These are phyloP conservation scores for Falco concolor DNA, from an alignment of 2,797 vertebrate species.

Conservation along the genomic window DNA sequence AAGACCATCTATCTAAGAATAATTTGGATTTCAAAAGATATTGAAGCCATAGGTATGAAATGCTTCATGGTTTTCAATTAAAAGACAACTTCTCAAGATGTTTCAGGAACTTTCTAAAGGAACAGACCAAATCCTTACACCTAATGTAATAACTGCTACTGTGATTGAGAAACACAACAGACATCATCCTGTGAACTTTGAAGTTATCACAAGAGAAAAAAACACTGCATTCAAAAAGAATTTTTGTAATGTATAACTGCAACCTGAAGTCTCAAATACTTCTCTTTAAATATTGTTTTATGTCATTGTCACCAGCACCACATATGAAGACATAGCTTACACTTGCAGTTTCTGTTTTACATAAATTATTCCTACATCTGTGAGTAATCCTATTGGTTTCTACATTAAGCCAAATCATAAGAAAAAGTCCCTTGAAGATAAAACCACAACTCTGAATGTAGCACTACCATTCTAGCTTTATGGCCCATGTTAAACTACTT, in stretches of 20 bases:
- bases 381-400: background rate
- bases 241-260: background rate
- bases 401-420: background rate
- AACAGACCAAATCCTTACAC: background rate
- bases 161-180: background rate
- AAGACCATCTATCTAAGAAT: background rate
- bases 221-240: fast-evolving
- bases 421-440: background rate
- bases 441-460: background rate
- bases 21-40: background rate
- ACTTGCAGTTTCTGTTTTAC: background rate
- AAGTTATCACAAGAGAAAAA: background rate
- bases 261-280: background rate
- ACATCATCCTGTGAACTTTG: background rate
- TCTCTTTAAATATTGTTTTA: background rate
- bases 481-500: background rate
- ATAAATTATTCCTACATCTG: background rate
- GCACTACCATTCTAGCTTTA: background rate
- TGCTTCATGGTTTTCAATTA: background rate
- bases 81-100: background rate
- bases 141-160: background rate
- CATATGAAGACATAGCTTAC: background rate
- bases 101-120: background rate
- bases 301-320: background rate
- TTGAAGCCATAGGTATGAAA: background rate